phyloP scores from a whole-genome alignment of 2,888 invertebrate species.

The Orthosia cruda region DNA sequence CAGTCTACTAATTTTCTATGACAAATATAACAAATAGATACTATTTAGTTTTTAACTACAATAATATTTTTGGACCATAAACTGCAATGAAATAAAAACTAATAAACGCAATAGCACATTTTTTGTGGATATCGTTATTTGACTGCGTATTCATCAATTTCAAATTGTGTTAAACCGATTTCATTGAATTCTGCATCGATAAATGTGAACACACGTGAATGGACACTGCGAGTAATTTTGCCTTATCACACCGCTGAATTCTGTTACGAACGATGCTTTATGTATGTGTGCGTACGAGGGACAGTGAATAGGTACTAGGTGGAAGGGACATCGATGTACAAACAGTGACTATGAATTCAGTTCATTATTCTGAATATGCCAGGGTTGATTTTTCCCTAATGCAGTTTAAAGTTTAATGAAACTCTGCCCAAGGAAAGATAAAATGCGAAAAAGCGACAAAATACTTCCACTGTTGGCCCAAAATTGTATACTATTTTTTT shows the following conservation, averaged over 20 bases:
- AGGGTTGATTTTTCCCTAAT: too few species aligned
- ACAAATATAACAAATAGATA: too few species aligned
- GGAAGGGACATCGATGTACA: background rate
- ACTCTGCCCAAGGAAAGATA: background rate
- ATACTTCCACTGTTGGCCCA: too few species aligned
- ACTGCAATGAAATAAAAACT: background rate
- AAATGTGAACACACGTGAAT: conserved; percentile 38
- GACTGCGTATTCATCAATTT: conserved; percentile 23
- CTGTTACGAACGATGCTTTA: background rate
- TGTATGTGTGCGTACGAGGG: conserved; percentile 4
- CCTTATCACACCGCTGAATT: conserved; percentile 15
- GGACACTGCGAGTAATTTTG: conserved; percentile 8
- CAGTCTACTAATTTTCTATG: background rate
- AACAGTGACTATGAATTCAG: background rate
- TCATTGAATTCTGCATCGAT: conserved; percentile 24
- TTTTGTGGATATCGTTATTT: background rate
- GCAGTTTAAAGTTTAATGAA: background rate
- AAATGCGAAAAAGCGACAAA: background rate
- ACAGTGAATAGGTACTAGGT: background rate
- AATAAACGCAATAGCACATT: background rate
- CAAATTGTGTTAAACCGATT: conserved; percentile 25
- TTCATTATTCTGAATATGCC: too few species aligned
- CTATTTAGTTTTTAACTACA: too few species aligned
- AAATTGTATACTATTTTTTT: too few species aligned
- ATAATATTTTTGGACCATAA: too few species aligned